Evolutionary conservation across 1,140 invertebrate genomes (phyloP), one percentile per base, ranked within the genome.

Genomic region (Solenopsis invicta): DNA sequence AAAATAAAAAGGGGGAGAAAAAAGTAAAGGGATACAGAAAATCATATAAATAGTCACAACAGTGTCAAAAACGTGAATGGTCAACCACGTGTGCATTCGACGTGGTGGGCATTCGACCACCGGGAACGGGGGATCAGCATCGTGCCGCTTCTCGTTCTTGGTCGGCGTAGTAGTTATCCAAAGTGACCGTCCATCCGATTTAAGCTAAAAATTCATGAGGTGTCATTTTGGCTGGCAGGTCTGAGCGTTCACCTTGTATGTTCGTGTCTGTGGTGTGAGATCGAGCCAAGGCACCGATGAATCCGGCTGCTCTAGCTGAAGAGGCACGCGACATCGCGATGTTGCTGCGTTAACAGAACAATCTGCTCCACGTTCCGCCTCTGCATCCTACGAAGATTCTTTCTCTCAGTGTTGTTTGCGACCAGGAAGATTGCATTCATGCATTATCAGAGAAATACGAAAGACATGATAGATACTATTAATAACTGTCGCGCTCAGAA

Each of bases 311-410:
- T 94, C 91, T 93, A 93, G 92, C 91, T 93, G 91, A 93, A 93
- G 91, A 92, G 89, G 91, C 91, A 93, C 91, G 93, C 92, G 89
- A 94, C 91, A 90, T 94, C 91, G 92, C 90, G 92, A 88, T 87
- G 92, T 90, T 93, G 92, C 85, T 92, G 90, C 85, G 87, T 92
- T 91, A 92, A 93, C 84, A 93, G 84, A 91, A 93, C 93, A 87
- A 91, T 94, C 93, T 94, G 93, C 93, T 93, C 93, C 93, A 94
- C 93, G 90, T 94, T 93, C 88, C 92, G 90, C 93, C 90, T 94
- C 91, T 87, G 92, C 75, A 91, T 93, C 93, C 92, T 94, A 91
- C 78, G 41, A 94, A 94, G 45, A 75, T 84, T 75, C n/a, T 16
- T 16, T 84, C n/a, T 34, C 37, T 75, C 41, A 84, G n/a, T 48